phyloP scores from a whole-genome alignment of 2,113 vertebrate species.

The Eurypyga helias region DNA sequence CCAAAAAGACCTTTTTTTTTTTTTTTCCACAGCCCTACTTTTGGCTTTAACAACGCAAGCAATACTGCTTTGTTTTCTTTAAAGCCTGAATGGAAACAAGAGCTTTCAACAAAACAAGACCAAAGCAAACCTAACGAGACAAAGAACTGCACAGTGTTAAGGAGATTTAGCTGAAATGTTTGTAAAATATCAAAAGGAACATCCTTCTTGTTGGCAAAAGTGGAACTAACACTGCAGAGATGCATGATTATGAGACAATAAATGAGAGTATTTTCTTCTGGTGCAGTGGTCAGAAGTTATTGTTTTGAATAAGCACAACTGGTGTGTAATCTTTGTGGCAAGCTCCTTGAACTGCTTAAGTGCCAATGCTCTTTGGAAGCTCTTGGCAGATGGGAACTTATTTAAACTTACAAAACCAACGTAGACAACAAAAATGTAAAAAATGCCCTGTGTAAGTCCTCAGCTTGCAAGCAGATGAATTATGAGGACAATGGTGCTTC shows the following conservation, averaged over 20 bases:
- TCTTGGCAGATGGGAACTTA: slow-evolving; percentile 61
- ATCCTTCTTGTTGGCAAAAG: neutral
- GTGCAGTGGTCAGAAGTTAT: slow-evolving; percentile 42
- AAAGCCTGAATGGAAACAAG: slow-evolving; percentile 41
- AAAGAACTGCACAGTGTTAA: slow-evolving; percentile 15
- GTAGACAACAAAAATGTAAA: slow-evolving; percentile 65
- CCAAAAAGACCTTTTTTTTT: slow-evolving; percentile 49
- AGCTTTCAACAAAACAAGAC: slow-evolving; percentile 49
- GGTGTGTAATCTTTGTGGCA: slow-evolving; percentile 53
- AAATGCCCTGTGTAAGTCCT: slow-evolving; percentile 61
- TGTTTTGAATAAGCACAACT: slow-evolving; percentile 46
- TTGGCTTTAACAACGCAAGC: slow-evolving; percentile 57
- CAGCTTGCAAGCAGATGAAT: slow-evolving; percentile 11
- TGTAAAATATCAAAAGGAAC: slow-evolving; percentile 40
- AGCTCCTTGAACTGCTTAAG: slow-evolving; percentile 41
- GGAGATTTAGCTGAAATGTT: neutral
- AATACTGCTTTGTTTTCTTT: slow-evolving; percentile 26
- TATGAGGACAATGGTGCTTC: slow-evolving; percentile 27
- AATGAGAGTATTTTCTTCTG: slow-evolving; percentile 60
- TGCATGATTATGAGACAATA: slow-evolving; percentile 32
- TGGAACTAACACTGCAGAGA: slow-evolving; percentile 34
- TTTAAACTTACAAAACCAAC: slow-evolving; percentile 71
- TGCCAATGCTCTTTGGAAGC: slow-evolving; percentile 47
- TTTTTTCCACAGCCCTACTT: slow-evolving; percentile 39
- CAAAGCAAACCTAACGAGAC: neutral